Evolutionary conservation across 2,113 vertebrate species (phyloP), one percentile per base, ranked within the genome.

Genomic region (Macroglossus sobrinus): DNA sequence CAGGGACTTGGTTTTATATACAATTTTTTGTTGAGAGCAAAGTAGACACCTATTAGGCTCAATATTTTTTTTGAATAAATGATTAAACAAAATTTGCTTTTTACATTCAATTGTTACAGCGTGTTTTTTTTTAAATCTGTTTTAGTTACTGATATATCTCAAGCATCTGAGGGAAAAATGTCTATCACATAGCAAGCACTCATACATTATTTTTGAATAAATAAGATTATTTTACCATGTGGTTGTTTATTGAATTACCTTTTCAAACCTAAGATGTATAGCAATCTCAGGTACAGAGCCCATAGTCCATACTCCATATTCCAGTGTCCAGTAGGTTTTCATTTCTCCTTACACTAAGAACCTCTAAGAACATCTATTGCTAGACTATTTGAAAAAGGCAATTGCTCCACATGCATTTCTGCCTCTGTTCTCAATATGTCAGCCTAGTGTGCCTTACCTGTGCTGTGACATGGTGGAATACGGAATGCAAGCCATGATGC

Each of bases 361-460:
- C 26, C 10, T 16, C 5, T 69, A 78, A 78, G 24, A 50, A 40
- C 0, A 1, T 75, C 66, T 40, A 22, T 28, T 35, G 10, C 11
- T 40, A 47, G 2, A 63, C 11, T 74, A 7, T 38, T 45, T 45
- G 14, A 55, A 74, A 59, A 30, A 24, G 5, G 30, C 0, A 59
- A 10, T 47, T 75, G 4, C 4, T 3, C 11, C 13, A 18, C 5
- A 13, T 4, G 1, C 5, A 13, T 0, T 30, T 55, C 13, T 74
- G 4, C 45, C 30, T 45, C 4, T 47, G 2, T 3, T 81, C 2
- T n/a, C 19, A 64, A 11, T 40, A 43, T 64, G 3, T 9, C 15
- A 55, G 53, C 16, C 10, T 4, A n/a, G 16, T 55, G 12, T 66
- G 57, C 68, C 30, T 63, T 64, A 35, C 4, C n/a, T 84, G 16